Evolutionary conservation across 2,888 invertebrate genomes (phyloP), one percentile per base, ranked within the genome.

Genomic region (Dicranocentrus wangi): DNA sequence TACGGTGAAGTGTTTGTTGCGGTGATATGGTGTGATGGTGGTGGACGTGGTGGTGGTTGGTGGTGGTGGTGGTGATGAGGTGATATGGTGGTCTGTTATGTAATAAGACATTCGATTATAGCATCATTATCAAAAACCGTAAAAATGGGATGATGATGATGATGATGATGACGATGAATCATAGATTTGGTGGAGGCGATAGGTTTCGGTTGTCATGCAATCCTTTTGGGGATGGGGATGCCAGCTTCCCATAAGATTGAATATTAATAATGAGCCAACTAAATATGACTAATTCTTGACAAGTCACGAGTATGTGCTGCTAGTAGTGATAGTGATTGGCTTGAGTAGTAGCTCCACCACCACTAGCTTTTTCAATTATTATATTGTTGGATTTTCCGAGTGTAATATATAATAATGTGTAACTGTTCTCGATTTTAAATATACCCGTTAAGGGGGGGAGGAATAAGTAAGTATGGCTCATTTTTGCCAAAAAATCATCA

Each of bases 221-320:
- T 32, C 25, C 32, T 7, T 60, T 17, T 32, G 15, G 25, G 25
- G 32, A 32, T 32, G 32, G 60, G 3, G 19, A 17, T n/a, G 17
- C n/a, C n/a, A n/a, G n/a, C n/a, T n/a, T n/a, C n/a, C n/a, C n/a
- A 10, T 32, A 10, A 39, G 65, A 15, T 65, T 65, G 65, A 65
- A 65, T 65, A 42, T 65, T 65, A 65, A 63, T 63, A 13, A 70
- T 39, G 72, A 43, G 23, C 43, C 1, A 25, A 1, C 43, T 17
- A 55, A 66, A 43, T 55, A 47, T 76, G 68, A 76, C 77, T 70
- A 53, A 69, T 78, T 77, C 61, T 51, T 78, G 63, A 78, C 77
- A 78, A 69, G 77, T 78, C 77, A 78, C 77, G 77, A 78, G 47
- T 10, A 19, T 55, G 55, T 25, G 25, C 21, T 17, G 51, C n/a